Conservation (phyloP, 23 tunicate genomes). For the Ciona savignyi region DNA sequence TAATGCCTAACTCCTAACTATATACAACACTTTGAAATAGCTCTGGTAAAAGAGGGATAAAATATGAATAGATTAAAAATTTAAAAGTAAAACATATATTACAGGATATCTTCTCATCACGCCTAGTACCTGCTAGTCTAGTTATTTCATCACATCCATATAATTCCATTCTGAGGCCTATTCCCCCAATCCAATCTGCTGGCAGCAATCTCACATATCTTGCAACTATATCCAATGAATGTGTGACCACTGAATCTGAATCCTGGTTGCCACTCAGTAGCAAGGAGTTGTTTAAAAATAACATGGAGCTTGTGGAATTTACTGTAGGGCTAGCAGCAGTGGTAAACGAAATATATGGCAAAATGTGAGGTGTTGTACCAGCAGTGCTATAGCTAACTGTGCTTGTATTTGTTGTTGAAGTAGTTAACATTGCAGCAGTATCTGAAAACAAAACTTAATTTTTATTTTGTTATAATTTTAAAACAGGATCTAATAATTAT, state of each 20-base stretch:
- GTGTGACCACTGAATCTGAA: background rate
- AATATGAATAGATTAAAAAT: too few species aligned
- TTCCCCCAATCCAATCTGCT: conserved; percentile 17
- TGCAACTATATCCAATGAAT: conserved; percentile 2
- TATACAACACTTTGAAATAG: too few species aligned
- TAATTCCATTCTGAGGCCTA: conserved; percentile 29
- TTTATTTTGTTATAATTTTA: too few species aligned
- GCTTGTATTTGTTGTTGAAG: background rate
- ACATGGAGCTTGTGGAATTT: background rate
- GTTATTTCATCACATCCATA: conserved; percentile 20
- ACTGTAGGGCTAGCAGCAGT: background rate
- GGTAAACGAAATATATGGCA: background rate
- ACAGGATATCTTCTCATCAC: too few species aligned
- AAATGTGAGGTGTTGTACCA: background rate
- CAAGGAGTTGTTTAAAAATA: background rate
- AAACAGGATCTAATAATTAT: too few species aligned
- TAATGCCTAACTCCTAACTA: too few species aligned
- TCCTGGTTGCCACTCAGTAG: conserved; percentile 6
- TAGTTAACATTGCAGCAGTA: too few species aligned
- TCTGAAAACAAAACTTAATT: too few species aligned
- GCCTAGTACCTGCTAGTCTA: conserved; percentile 8
- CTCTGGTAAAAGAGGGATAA: too few species aligned
- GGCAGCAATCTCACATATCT: conserved; percentile 8
- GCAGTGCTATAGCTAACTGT: background rate
- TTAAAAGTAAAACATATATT: too few species aligned